These are phyloP conservation scores for Sminthurinus aureus DNA, from an alignment of 2,888 invertebrate species.

Conservation along the genomic window DNA sequence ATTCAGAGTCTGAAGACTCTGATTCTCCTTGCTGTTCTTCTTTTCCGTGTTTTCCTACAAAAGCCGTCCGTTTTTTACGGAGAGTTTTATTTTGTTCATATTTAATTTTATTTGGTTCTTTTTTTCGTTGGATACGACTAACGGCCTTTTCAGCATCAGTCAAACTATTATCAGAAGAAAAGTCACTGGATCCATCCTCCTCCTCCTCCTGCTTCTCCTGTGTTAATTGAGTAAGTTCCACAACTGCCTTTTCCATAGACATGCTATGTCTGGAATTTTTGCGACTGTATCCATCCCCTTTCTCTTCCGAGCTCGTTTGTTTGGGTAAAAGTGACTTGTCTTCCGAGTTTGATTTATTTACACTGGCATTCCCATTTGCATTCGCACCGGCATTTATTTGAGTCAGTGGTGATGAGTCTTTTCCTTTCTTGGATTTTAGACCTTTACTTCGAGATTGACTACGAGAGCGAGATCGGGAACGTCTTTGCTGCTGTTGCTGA, in stretches of 20 bases:
- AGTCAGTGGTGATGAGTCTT: constrained; percentile 4
- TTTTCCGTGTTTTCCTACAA: constrained; percentile 4
- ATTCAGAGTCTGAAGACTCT: neutral
- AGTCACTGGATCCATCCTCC: constrained; percentile 29
- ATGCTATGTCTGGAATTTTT: constrained; percentile 9
- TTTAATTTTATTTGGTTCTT: constrained; percentile 5
- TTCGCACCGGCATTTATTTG: neutral
- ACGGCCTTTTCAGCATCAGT: constrained; percentile 24
- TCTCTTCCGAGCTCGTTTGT: neutral
- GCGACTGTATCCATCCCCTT: neutral
- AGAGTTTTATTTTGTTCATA: constrained; percentile 34
- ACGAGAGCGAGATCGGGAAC: constrained; percentile 62
- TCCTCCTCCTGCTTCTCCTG: constrained; percentile 44
- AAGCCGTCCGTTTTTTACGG: neutral
- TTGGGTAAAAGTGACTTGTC: neutral
- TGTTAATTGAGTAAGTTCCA: constrained; percentile 53
- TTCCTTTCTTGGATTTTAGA: constrained; percentile 40
- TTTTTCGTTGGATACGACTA: too few species aligned
- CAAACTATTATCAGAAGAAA: constrained; percentile 34
- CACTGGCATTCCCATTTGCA: neutral
- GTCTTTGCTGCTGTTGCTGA: constrained; percentile 55
- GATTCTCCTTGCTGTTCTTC: neutral
- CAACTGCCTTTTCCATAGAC: constrained; percentile 51
- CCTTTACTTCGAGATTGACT: constrained; percentile 55
- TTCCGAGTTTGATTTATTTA: neutral